These are phyloP conservation scores for Enteromius mattozi DNA, from an alignment of 2,797 vertebrate genomes.

Conservation along the genomic window DNA sequence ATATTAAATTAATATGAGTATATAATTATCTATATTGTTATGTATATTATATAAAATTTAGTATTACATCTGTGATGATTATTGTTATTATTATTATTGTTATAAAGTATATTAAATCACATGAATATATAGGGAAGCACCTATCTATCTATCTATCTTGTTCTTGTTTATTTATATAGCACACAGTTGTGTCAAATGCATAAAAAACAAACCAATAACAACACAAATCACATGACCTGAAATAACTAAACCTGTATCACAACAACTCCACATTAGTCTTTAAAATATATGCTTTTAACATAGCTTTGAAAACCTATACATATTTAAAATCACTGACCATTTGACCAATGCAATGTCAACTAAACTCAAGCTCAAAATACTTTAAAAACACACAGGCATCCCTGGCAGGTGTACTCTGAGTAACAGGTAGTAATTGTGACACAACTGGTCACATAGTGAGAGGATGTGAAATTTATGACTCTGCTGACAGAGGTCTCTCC, in stretches of 20 bases:
- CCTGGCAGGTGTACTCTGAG: slow-evolving; percentile 8
- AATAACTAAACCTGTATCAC: no score
- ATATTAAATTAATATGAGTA: background rate
- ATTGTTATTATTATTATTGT: background rate
- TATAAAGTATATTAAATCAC: background rate
- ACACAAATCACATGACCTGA: no score
- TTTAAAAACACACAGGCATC: slow-evolving; percentile 65
- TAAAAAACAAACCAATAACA: no score
- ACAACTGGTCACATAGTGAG: slow-evolving; percentile 48
- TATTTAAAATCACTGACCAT: background rate
- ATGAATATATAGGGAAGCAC: background rate
- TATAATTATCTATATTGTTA: background rate
- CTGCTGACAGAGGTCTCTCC: background rate
- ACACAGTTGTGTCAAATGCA: no score
- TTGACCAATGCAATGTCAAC: slow-evolving; percentile 1
- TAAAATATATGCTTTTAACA: no score
- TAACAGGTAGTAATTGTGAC: slow-evolving; percentile 50
- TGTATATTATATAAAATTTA: background rate
- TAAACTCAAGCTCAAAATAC: slow-evolving; percentile 64
- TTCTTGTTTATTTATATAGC: no score
- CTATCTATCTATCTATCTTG: background rate
- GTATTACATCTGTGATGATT: background rate
- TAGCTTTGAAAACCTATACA: background rate
- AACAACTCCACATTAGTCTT: no score
- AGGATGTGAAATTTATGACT: slow-evolving; percentile 64